Evolutionary conservation across 2,888 invertebrate genomes (phyloP), one percentile per base, ranked within the genome.

Genomic region (Steinernema carpocapsae): DNA sequence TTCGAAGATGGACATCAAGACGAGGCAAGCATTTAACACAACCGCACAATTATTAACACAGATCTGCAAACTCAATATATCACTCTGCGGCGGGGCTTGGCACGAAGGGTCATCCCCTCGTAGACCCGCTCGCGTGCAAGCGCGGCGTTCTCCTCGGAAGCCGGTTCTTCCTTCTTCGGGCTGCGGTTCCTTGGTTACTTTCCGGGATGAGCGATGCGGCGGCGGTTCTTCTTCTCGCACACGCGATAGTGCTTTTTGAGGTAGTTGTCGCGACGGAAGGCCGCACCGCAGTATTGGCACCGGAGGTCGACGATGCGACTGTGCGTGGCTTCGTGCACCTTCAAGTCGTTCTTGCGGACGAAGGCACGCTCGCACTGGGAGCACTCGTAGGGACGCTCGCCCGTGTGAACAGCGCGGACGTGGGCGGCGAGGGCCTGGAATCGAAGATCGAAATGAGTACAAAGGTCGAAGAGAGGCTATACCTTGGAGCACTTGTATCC

Each of bases 401-500:
- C 74, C 12, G 79, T 80, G 42, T 79, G 79, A 12, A 70, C 74
- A 0, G 79, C 78, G 51, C 78, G 75, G 71, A 82, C 77, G 52
- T 82, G 82, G 46, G 82, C 79, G 45, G 77, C 73, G 42, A 82
- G 70, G 19, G 82, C 82, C 79, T 80, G 48, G 52, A 77, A n/a
- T n/a, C n/a, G n/a, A 59, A 0, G 64, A 19, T 56, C 42, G 17
- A 37, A 56, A 6, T 14, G 22, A 19, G n/a, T 37, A 24, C 3
- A 22, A 22, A 24, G 51, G 14, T 22, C n/a, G 42, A 6, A 46
- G 22, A 22, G 70, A 74, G 14, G 32, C 19, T 48, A 43, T 14
- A 79, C 79, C 77, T 82, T 82, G 46, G 77, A 78, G 51, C 82
- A 82, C 74, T 79, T 80, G 74, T 82, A 82, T 59, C 80, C 82